Evolutionary conservation across 2,797 vertebrate genomes (phyloP).

Genomic region (Pseudochirops cupreus): DNA sequence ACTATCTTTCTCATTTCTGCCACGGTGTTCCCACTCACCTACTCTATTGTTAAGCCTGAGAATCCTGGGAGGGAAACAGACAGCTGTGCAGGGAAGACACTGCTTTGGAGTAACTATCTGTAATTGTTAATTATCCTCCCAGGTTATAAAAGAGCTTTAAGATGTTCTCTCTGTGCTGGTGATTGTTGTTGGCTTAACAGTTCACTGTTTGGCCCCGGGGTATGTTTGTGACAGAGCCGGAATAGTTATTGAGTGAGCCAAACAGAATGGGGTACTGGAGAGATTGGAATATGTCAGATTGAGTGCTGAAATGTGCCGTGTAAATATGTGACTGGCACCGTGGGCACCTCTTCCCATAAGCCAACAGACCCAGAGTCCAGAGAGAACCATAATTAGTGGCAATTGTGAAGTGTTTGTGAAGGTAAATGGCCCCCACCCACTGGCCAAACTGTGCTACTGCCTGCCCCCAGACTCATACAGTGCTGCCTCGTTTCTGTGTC

Average conservation of each 20-base stretch:
- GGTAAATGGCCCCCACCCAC: background rate
- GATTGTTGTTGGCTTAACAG: background rate
- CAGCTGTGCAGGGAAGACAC: background rate
- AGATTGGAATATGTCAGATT: background rate
- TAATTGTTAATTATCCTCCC: conserved; percentile 7
- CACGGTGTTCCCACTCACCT: background rate
- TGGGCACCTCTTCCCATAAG: background rate
- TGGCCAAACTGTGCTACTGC: background rate
- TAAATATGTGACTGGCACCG: background rate
- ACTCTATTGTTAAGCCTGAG: background rate
- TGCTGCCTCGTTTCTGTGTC: background rate
- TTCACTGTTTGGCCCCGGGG: background rate
- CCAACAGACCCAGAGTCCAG: background rate
- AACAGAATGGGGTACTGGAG: background rate
- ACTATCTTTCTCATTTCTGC: background rate
- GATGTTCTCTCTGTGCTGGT: background rate
- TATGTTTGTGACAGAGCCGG: background rate
- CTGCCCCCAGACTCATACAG: background rate
- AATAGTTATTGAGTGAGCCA: background rate
- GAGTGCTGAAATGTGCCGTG: background rate
- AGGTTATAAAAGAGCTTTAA: background rate
- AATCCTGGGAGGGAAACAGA: background rate
- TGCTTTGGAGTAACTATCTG: background rate
- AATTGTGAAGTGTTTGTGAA: background rate
- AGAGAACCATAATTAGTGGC: background rate